Conservation (phyloP, 2,888 invertebrate genomes). For the Strigamia transsilvanica region DNA sequence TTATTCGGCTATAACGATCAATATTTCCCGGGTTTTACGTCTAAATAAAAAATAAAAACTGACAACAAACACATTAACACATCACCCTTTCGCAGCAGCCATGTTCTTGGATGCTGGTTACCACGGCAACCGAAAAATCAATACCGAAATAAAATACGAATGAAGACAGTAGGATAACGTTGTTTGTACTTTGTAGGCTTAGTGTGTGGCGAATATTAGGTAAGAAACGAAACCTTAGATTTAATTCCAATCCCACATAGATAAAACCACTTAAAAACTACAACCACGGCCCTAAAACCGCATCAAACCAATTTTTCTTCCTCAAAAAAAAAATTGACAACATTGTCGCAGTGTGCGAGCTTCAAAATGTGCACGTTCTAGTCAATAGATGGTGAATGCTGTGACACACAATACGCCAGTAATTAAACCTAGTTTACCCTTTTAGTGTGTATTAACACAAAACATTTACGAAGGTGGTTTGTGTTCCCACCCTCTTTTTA, state of each 20-base stretch:
- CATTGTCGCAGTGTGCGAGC: background rate
- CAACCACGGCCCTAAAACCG: background rate
- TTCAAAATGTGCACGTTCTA: background rate
- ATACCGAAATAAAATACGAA: constrained; percentile 38
- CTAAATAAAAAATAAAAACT: background rate
- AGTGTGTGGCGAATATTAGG: constrained; percentile 40
- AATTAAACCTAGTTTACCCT: constrained; percentile 5
- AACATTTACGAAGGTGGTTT: background rate
- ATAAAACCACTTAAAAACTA: background rate
- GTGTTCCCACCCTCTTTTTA: background rate
- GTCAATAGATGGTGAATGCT: background rate
- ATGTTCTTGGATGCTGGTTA: constrained; percentile 41
- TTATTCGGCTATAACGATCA: too few relatives aligned
- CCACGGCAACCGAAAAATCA: constrained; percentile 23
- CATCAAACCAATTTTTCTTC: background rate
- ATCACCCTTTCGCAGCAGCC: background rate
- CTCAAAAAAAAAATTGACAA: background rate
- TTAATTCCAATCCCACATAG: background rate
- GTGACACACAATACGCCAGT: background rate
- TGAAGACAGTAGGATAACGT: constrained; percentile 26
- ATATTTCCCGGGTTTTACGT: too few relatives aligned
- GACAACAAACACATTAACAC: background rate
- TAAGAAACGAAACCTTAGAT: background rate
- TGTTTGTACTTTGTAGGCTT: constrained; percentile 31
- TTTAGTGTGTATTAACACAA: constrained; percentile 11